Evolutionary conservation across 2,888 invertebrate genomes (phyloP), one percentile per base, ranked within the genome.

Genomic region (Pristionchus japonicus): DNA sequence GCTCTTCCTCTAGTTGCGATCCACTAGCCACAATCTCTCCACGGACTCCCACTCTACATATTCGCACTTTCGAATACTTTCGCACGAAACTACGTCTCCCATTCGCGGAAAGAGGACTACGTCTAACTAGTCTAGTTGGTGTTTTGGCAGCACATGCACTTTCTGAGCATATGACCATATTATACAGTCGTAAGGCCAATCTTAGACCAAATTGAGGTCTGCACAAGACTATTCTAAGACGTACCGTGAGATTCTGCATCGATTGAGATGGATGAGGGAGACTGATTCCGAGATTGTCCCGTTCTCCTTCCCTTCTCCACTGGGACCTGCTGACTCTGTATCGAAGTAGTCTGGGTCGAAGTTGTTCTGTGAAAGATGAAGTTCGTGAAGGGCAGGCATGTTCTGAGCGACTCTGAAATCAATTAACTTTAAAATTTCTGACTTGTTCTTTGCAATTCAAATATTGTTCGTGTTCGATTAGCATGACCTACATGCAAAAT

Each of bases 331-430:
- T 0, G 34, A 27, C 27, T 74, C 61, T 4, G 37, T n/a, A 27
- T 87, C 80, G 31, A 87, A 87, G 61, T 90, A 89, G 34, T 88
- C 67, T 15, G 88, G 87, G 57, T 89, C 89, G 87, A 92, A 90
- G 31, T 89, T 87, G 88, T 92, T 92, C 88, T 92, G 89, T 7
- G 92, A 91, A 61, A 92, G 88, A 74, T 92, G 92, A 47, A 92
- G 89, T 82, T 92, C 92, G n/a, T 86, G 87, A 43, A 92, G 89
- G 37, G 90, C 88, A 40, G 92, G 92, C 82, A 91, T 88, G 47
- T 88, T 88, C 1, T 31, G 49, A 23, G 82, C 82, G 20, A 83
- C 82, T 34, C 89, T 89, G 87, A 3, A 87, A 40, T 34, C 11
- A 27, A 64, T 52, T 23, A 83, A 47, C 52, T 27, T 27, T 11